Base-by-base conservation (phyloP, 2,113 vertebrate genomes). In the Probosciger aterrimus region DNA sequence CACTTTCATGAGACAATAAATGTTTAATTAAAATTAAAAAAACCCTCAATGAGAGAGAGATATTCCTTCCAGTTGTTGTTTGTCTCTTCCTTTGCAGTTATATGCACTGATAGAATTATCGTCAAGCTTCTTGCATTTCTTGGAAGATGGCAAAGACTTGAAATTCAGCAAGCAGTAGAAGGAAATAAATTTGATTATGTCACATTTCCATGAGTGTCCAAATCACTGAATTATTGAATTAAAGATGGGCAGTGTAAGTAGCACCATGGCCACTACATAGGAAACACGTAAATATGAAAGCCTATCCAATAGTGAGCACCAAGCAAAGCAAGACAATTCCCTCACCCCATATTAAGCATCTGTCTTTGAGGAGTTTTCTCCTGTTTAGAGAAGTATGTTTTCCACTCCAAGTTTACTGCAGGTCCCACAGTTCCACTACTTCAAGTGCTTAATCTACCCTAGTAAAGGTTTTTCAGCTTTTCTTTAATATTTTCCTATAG, bases 151-250 rank as follows among this genome's bases (percentile, higher is more conserved):
- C 5, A 90, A 57, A 68, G 37, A 13, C n/a, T 59, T 0, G 0
- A 68, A 73, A 86, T 35, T 74, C 37, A 55, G 18, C 33, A 76
- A 86, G 27, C 10, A 52, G 5, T 28, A 55, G 18, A 39, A 75
- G 44, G 25, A 92, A 65, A 70, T 31, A 0, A 37, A 41, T 85
- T 44, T 63, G 16, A 3, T 75, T 76, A 19, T 25, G 39, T 52
- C 25, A 35, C 22, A 23, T 62, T 76, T 0, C 0, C 22, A 20
- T 2, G 9, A 52, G 9, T 19, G 19, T 68, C 44, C 35, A 82
- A 64, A 87, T 37, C 18, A 41, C 27, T 85, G 47, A 82, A 52
- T 60, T 53, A 44, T 1, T 80, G 43, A 78, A 23, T 44, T 82
- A 35, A 82, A 90, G 35, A 37, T 35, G 9, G 7, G 1, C 9